Conservation (phyloP, 2,888 invertebrate genomes). For the Exephanes ischioxanthus region DNA sequence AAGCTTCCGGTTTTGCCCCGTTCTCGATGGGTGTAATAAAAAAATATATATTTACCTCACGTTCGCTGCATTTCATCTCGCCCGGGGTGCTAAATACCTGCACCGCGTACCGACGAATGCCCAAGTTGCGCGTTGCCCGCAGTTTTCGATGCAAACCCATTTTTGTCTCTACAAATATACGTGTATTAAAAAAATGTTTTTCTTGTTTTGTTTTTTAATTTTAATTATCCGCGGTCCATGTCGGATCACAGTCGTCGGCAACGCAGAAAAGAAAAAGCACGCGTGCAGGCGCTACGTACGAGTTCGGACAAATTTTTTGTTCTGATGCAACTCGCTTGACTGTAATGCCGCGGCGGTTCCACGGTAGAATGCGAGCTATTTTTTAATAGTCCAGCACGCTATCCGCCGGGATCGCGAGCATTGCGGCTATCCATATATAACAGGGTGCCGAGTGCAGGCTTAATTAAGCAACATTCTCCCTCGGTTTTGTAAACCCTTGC, state of each 20-base stretch:
- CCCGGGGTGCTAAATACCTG: slow-evolving; percentile 2
- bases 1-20: background rate
- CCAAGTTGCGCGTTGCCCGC: background rate
- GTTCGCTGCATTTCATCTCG: slow-evolving; percentile 3
- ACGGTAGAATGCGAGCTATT: slow-evolving; percentile 59
- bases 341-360: slow-evolving; percentile 17
- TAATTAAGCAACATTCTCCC: slow-evolving; percentile 73
- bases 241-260: background rate
- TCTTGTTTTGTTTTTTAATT: background rate
- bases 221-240: background rate
- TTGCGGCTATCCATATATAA: slow-evolving; percentile 46
- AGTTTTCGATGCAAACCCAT: slow-evolving; percentile 5
- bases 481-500: slow-evolving; percentile 69
- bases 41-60: slow-evolving; percentile 17
- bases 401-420: slow-evolving; percentile 20
- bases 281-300: slow-evolving; percentile 16
- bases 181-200: background rate
- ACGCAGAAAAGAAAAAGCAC: slow-evolving; percentile 1
- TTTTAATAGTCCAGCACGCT: slow-evolving; percentile 63
- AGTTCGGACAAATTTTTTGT: background rate
- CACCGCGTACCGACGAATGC: background rate
- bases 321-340: background rate
- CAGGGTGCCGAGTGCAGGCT: slow-evolving; percentile 60
- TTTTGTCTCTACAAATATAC: background rate
- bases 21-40: background rate